These are phyloP conservation scores for Amia ocellicauda DNA, from an alignment of 2,113 vertebrate species.

Conservation along the genomic window DNA sequence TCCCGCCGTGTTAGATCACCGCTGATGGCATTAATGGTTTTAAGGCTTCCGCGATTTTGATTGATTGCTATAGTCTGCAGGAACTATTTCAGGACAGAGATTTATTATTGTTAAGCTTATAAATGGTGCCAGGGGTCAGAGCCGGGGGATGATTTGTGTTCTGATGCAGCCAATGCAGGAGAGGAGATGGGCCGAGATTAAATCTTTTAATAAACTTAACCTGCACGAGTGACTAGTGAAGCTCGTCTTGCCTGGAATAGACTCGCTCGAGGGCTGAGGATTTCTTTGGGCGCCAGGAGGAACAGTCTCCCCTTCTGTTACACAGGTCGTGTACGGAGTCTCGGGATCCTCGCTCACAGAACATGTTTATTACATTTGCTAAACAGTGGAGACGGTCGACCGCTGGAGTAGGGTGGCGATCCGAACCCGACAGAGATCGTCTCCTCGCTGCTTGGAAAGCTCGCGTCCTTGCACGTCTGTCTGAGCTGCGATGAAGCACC, in stretches of 20 bases:
- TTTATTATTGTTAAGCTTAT: conserved; percentile 72
- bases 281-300: neutral
- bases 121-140: conserved; percentile 68
- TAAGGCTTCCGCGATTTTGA: conserved; percentile 70
- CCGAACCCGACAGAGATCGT: too few relatives aligned
- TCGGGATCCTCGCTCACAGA: too few relatives aligned
- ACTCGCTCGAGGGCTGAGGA: too few relatives aligned
- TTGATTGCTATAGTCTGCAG: conserved; percentile 74
- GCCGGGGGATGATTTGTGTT: conserved; percentile 59
- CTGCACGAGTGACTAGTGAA: conserved; percentile 30
- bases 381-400: too few relatives aligned
- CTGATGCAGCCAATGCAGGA: conserved; percentile 56
- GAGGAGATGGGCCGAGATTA: conserved; percentile 47
- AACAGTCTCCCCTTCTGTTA: neutral
- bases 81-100: conserved; percentile 73
- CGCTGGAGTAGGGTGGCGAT: too few relatives aligned
- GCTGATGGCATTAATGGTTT: conserved; percentile 70
- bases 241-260: too few relatives aligned
- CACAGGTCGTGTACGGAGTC: neutral
- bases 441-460: too few relatives aligned
- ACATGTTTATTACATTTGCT: too few relatives aligned
- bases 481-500: too few relatives aligned
- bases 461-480: too few relatives aligned
- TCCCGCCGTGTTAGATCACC: conserved; percentile 59
- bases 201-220: conserved; percentile 57